Base-by-base conservation (phyloP, 2,888 invertebrate genomes). In the Calliphora vomitoria region DNA sequence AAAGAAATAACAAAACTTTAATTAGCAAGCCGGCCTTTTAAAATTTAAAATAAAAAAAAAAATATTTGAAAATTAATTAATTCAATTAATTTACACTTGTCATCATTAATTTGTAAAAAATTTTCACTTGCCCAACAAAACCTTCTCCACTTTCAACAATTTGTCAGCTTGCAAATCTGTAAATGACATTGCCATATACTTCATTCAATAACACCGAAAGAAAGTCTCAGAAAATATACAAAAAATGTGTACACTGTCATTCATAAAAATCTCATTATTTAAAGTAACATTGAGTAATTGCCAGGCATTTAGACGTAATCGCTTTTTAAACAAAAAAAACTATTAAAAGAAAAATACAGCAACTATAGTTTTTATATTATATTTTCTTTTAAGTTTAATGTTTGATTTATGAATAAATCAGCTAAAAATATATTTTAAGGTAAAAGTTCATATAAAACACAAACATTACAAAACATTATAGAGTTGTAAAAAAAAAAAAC, bases 371-470 rank as follows among this genome's bases (percentile, higher is more conserved):
- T 38, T 8, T 15, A 25, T 3, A 10, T 15, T 74, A 15, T 74
- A 35, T 35, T 13, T 38, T 8, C 15, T 47, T 50, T 60, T 76
- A 5, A 35, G 38, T 31, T 58, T 58, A 69, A 79, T 58, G n/a
- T 6, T 47, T 69, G 44, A 69, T 79, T 47, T 68, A 53, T 68
- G 35, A 41, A 44, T 58, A 47, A 18, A 58, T 55, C 20, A 58
- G 11, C 41, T 41, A n/a, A 58, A 20, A 58, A 20, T 41, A 25
- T 4, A 60, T 69, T 74, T 78, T 53, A 44, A 58, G 68, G 55
- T 64, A 79, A 79, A 79, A 69, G 47, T 68, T 44, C 44, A 44
- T 55, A 68, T 55, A 68, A 79, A 79, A 79, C 44, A 25, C 20
- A 41, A n/a, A 18, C 20, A 53, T 10, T 8, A 15, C 6, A n/a